Evolutionary conservation across 2,888 invertebrate species (phyloP).

Genomic region (Lamellibrachia satsuma): DNA sequence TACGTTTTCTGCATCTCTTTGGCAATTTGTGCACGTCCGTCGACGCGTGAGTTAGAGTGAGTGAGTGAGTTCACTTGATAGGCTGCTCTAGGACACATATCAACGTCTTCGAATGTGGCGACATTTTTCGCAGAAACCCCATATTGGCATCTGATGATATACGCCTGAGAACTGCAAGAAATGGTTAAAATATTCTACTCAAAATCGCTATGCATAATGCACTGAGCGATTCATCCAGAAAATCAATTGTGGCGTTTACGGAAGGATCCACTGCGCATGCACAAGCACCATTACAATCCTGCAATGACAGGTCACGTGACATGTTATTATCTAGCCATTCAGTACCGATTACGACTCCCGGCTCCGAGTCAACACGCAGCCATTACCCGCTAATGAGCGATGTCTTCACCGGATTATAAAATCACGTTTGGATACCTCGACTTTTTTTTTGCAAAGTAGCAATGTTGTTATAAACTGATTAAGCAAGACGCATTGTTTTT

Average conservation of each 20-base stretch:
- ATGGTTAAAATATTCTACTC: neutral
- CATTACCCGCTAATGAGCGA: conserved; percentile 1
- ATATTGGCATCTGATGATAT: neutral
- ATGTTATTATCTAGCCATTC: conserved; percentile 17
- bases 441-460: neutral
- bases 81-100: neutral
- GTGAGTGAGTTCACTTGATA: neutral
- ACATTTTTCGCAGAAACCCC: neutral
- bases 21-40: neutral
- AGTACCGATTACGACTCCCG: neutral
- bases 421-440: neutral
- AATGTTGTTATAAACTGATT: neutral
- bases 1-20: neutral
- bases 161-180: neutral
- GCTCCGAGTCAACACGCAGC: neutral
- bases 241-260: neutral
- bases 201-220: conserved; percentile 6
- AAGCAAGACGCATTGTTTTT: neutral
- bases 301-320: neutral
- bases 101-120: neutral
- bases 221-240: neutral
- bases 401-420: neutral
- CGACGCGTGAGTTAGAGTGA: neutral
- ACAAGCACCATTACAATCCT: neutral
- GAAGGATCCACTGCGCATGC: neutral